phyloP scores from a whole-genome alignment of 2,113 vertebrate genomes.

The Dicentrarchus labrax region DNA sequence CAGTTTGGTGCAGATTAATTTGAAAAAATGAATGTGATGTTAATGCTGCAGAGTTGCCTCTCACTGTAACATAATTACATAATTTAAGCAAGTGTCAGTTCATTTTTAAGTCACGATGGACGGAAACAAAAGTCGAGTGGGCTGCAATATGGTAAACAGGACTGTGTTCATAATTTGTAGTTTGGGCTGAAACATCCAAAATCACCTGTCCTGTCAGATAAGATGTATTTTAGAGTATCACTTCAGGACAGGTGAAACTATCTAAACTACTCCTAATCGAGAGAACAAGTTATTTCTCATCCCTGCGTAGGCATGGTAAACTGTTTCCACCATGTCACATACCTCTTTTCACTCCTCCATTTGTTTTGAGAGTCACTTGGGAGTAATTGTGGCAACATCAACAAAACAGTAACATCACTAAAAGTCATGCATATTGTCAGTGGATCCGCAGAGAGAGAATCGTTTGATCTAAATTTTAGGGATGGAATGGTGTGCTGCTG shows the following conservation, averaged over 20 bases:
- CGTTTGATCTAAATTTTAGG: slow-evolving; percentile 10
- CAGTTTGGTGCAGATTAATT: background rate
- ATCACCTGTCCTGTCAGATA: background rate
- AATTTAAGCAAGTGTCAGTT: background rate
- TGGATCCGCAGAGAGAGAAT: background rate
- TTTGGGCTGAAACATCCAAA: background rate
- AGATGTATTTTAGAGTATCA: background rate
- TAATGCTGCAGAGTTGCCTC: background rate
- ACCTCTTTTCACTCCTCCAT: background rate
- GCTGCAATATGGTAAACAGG: too few species aligned
- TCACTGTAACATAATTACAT: background rate
- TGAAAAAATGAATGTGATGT: too few species aligned
- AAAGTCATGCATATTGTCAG: background rate
- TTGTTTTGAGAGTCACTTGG: slow-evolving; percentile 21
- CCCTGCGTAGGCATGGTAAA: background rate
- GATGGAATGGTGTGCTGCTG: slow-evolving; percentile 3
- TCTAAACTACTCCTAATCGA: background rate
- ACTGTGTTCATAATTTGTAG: background rate
- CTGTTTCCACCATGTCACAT: background rate
- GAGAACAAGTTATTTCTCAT: background rate
- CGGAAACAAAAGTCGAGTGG: background rate
- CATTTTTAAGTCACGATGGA: background rate
- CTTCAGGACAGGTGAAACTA: background rate
- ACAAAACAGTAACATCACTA: slow-evolving; percentile 23
- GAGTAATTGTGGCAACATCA: slow-evolving; percentile 17